Evolutionary conservation across 2,888 invertebrate genomes (phyloP).

Genomic region (Ormyrus pomaceus): DNA sequence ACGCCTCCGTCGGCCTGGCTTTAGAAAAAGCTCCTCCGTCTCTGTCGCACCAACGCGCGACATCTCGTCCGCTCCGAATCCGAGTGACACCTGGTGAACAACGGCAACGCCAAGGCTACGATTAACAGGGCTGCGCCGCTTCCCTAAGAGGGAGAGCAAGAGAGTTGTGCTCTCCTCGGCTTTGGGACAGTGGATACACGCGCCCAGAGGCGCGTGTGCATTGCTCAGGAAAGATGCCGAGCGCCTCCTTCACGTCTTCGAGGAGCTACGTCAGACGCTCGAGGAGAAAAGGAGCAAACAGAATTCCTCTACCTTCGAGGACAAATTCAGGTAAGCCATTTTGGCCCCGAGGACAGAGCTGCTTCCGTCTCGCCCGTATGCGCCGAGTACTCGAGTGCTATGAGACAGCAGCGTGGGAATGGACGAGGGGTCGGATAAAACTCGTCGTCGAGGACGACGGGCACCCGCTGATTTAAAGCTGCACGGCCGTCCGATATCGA

Average conservation of each 20-base stretch:
- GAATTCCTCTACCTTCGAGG: conserved; percentile 88
- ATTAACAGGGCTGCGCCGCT: too few relatives aligned
- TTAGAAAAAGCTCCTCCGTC: not conserved
- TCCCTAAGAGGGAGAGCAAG: too few relatives aligned
- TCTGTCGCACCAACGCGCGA: conserved; percentile 9
- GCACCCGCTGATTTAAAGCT: too few relatives aligned
- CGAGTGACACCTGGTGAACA: conserved; percentile 45
- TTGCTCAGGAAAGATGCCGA: conserved; percentile 85
- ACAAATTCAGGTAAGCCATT: conserved; percentile 85
- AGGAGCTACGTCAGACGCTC: conserved; percentile 94
- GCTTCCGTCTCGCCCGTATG: too few relatives aligned
- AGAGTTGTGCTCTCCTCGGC: too few relatives aligned
- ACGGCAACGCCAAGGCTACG: conserved; percentile 18
- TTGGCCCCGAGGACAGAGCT: too few relatives aligned
- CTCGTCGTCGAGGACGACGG: too few relatives aligned
- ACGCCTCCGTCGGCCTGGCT: conserved; percentile 20
- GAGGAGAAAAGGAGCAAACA: conserved; percentile 93
- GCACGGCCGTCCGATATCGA: conserved; percentile 47
- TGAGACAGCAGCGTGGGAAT: too few relatives aligned
- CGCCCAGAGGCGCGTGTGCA: too few relatives aligned
- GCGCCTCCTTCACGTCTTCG: conserved; percentile 95
- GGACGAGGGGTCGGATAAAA: too few relatives aligned
- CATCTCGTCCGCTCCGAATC: conserved; percentile 12
- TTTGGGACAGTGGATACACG: too few relatives aligned
- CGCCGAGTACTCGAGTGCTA: too few relatives aligned